A percentile compares a stretch with the other conserved stretches of the same genome.
These are phyloP conservation scores for Glareola pratincola DNA, from an alignment of 2,113 vertebrate species.

Conservation along the genomic window DNA sequence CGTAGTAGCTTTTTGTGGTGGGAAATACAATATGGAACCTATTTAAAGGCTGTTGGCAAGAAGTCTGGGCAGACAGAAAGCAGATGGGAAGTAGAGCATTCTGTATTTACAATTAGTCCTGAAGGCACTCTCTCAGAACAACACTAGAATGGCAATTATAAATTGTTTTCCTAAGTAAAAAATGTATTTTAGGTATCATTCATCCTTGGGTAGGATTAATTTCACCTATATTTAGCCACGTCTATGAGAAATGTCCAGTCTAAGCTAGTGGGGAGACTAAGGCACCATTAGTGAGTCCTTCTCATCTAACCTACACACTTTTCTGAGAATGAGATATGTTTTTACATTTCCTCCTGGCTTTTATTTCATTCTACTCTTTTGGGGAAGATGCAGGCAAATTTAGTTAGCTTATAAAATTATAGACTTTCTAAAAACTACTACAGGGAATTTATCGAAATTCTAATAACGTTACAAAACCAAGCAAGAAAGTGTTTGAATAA, in stretches of 20 bases:
- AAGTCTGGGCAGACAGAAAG: not conserved
- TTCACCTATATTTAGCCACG: not conserved
- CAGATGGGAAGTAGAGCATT: not conserved
- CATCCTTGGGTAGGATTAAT: not conserved
- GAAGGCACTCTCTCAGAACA: not conserved
- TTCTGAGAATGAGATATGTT: not conserved
- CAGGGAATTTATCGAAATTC: not conserved
- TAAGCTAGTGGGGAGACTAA: not conserved
- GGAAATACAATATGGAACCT: not conserved
- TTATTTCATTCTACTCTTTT: not conserved
- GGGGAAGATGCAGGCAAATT: not conserved
- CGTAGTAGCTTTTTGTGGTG: not conserved
- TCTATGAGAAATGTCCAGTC: not conserved
- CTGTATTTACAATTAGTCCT: not conserved
- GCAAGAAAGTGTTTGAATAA: not conserved
- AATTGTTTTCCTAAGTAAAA: not conserved
- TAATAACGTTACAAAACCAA: accelerated
- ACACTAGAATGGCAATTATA: not conserved
- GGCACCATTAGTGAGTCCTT: accelerated
- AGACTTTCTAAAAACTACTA: not conserved
- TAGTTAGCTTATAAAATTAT: not conserved
- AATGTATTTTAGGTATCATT: not conserved
- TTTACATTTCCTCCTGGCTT: not conserved
- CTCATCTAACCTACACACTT: not conserved
- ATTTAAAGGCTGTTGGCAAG: not conserved